Evolutionary conservation across 2,113 vertebrate genomes (phyloP).

Genomic region (Nansenia antarctica): DNA sequence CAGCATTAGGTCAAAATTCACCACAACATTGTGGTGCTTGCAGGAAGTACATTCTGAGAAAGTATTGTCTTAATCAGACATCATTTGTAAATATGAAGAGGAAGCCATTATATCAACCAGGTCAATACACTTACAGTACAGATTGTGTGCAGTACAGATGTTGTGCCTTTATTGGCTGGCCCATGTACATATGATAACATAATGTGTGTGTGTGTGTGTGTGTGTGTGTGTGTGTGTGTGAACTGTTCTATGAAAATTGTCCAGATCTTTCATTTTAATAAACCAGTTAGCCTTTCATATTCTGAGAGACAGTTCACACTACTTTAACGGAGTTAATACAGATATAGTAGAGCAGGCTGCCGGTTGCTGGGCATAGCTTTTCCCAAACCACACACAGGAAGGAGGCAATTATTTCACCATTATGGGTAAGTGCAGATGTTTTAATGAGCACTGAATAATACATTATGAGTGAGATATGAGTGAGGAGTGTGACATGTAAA

Average conservation of each 20-base stretch:
- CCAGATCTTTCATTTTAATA: not conserved
- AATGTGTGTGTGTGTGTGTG: too few relatives aligned
- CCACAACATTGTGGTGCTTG: constrained; percentile 41
- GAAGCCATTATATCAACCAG: not conserved
- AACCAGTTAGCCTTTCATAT: not conserved
- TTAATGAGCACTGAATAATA: constrained; percentile 1
- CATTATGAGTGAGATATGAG: not conserved
- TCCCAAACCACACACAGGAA: not conserved
- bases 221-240: not conserved
- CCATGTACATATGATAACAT: too few relatives aligned
- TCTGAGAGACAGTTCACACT: not conserved
- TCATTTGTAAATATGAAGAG: not conserved
- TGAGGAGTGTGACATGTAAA: not conserved
- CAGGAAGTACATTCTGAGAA: not conserved
- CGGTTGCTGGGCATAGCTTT: not conserved
- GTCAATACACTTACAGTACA: not conserved
- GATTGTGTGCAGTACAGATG: too few relatives aligned
- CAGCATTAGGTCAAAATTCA: constrained; percentile 53
- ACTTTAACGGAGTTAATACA: not conserved
- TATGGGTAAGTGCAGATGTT: not conserved
- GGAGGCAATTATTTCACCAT: not conserved
- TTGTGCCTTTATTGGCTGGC: not conserved
- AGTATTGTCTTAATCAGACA: not conserved
- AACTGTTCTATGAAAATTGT: not conserved
- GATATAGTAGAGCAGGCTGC: not conserved